These are phyloP conservation scores for Hydrozoanthus gracilis DNA, from an alignment of 92 coral and sea anemone species.

Conservation along the genomic window DNA sequence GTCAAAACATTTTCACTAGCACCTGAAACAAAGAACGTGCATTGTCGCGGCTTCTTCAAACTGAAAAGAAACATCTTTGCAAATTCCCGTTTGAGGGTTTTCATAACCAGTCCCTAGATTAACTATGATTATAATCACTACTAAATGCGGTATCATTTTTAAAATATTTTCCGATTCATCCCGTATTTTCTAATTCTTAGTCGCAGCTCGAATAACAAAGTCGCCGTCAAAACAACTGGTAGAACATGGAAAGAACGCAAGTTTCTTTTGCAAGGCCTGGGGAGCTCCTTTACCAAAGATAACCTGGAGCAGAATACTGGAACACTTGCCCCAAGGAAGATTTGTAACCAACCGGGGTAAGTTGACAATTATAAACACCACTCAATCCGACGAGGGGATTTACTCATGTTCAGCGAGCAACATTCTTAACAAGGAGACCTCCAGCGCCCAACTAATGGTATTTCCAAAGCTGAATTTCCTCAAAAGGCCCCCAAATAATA, in stretches of 20 bases:
- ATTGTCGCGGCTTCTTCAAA: no score
- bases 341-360: slow-evolving; percentile 25
- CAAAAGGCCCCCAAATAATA: slow-evolving; percentile 46
- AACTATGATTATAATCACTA: no score
- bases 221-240: slow-evolving; percentile 31
- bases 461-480: slow-evolving; percentile 57
- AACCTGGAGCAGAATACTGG: slow-evolving; percentile 55
- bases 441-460: slow-evolving; percentile 59
- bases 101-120: no score
- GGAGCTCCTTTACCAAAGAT: slow-evolving; percentile 66
- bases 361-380: slow-evolving; percentile 44
- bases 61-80: no score
- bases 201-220: slow-evolving; percentile 1
- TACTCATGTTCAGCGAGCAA: slow-evolving; percentile 69
- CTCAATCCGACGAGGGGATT: slow-evolving; percentile 51
- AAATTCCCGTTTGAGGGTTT: no score
- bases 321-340: slow-evolving; percentile 34
- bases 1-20: no score
- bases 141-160: no score
- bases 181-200: neutral
- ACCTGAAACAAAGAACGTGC: no score
- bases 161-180: no score
- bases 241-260: slow-evolving; percentile 48
- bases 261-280: slow-evolving; percentile 62
- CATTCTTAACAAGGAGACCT: slow-evolving; percentile 55